A percentile compares a stretch with the other conserved stretches of the same genome.
phyloP scores from a whole-genome alignment of 2,888 invertebrate species.

The Nemotelus pantherinus region DNA sequence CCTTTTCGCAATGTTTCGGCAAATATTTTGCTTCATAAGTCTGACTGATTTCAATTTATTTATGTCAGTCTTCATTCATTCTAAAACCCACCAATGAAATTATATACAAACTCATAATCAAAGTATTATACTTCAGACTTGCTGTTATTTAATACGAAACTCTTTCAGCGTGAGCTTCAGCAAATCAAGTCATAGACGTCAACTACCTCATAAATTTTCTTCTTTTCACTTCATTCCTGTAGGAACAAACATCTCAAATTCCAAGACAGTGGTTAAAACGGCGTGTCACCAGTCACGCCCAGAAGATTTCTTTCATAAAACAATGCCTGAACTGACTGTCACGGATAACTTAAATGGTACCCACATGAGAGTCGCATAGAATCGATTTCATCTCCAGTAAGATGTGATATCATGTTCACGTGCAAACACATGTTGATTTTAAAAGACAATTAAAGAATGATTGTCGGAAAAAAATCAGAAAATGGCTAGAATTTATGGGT shows the following conservation, averaged over 20 bases:
- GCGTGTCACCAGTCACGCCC: conserved; percentile 42
- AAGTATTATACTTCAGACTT: too few relatives aligned
- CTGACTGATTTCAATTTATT: too few relatives aligned
- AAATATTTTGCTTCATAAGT: too few relatives aligned
- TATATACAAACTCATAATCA: too few relatives aligned
- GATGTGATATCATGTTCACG: not conserved
- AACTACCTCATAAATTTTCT: conserved; percentile 39
- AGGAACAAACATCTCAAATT: not conserved
- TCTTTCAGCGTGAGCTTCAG: not conserved
- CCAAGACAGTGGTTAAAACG: conserved; percentile 30
- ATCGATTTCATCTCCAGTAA: conserved; percentile 2
- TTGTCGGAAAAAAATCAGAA: too few relatives aligned
- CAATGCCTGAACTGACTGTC: conserved; percentile 36
- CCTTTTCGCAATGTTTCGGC: too few relatives aligned
- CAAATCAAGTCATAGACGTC: conserved; percentile 30
- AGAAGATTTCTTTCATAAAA: conserved; percentile 41
- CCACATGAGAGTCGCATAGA: conserved; percentile 14
- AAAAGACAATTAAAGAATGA: too few relatives aligned
- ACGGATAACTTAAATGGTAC: conserved; percentile 16
- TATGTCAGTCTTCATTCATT: too few relatives aligned
- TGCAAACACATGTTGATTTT: too few relatives aligned
- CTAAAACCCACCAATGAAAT: too few relatives aligned
- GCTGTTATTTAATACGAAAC: too few relatives aligned
- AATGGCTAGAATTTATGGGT: too few relatives aligned
- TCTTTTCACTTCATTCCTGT: conserved; percentile 14